Base-by-base conservation (phyloP, 2,113 vertebrate species). In the Pluvianellus socialis region DNA sequence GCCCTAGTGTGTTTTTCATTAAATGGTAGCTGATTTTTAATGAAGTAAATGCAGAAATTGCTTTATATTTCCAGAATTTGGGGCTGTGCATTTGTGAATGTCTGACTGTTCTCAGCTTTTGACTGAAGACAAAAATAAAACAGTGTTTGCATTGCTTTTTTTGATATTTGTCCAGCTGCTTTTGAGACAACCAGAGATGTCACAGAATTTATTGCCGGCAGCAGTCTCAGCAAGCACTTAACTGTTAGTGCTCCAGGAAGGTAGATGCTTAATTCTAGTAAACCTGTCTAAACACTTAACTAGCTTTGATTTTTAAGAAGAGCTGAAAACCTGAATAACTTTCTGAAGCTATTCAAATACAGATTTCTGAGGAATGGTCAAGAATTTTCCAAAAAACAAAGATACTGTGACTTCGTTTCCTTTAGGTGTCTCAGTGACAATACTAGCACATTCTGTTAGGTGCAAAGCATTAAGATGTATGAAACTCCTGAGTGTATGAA, bases 121-220 rank as follows among this genome's bases (percentile, higher is more conserved):
- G 61, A 85, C 73, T 94, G 68, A 76, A 91, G 61, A 81, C 52
- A 44, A 67, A 81, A 85, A 81, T 79, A 68, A 92, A 85, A 63
- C 4, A 0, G 12, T 88, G 28, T 33, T 85, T 95, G 65, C 72
- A 20, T 88, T 86, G 27, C 44, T 87, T 6, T 53, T 82, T 77
- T 68, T 89, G 40, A 52, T 91, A 73, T 66, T 85, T 91, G 70
- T 77, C 47, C 63, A 79, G 68, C 79, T 95, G 92, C 91, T 89
- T 89, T 82, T 33, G 53, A 67, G 83, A 92, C 84, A 95, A 75
- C 19, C n/a, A 66, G 55, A 81, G 83, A 81, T 94, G 65, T 91
- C 40, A 79, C 56, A 86, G 67, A 77, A 94, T 77, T 90, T 77
- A 59, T 76, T 94, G 55, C 45, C 50, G 86, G 63, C 59, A 86